Evolutionary conservation across 2,888 invertebrate genomes (phyloP), one percentile per base, ranked within the genome.

Genomic region (Lithophane leautieri): DNA sequence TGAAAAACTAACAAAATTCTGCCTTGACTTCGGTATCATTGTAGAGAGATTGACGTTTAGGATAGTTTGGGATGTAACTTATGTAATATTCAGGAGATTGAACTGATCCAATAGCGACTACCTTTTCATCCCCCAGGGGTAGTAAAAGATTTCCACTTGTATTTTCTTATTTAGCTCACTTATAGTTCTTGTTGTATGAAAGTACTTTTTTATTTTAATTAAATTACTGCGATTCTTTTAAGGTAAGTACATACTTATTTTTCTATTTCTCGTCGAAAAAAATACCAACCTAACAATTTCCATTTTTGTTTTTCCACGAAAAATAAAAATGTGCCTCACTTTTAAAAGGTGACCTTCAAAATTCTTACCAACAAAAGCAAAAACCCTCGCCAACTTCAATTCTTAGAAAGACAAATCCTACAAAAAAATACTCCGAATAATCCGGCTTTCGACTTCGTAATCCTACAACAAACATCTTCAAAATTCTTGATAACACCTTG

Each of bases 81-180:
- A 67, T 81, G 42, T 66, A 62, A 61, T 81, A 77, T 71, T 58
- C 28, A 82, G 44, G 40, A 76, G n/a, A 25, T 70, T 25, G 58
- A 14, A 25, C 25, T 76, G 54, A 66, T 73, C 44, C n/a, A 78
- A 40, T 47, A 60, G 22, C 44, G 19, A 16, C 52, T 61, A 61
- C 66, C 66, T 34, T 73, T 50, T 73, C 16, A 42, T 66, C 54
- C 28, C 34, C 47, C 42, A 61, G 14, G 40, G 42, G 16, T 22
- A n/a, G 50, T 16, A 14, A 56, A 74, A 61, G 25, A 75, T 56
- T n/a, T 8, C 2, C n/a, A 65, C 34, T 58, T 19, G 12, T 47
- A 50, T 34, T 54, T 67, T 34, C 1, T 47, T 47, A 16, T 22
- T 22, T 3, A 50, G 50, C 8, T 50, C 22, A 22, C 8, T 9